Evolutionary conservation across 53 echinoderm and acorn worm genomes (phyloP).

Genomic region (Zoroaster sp.): DNA sequence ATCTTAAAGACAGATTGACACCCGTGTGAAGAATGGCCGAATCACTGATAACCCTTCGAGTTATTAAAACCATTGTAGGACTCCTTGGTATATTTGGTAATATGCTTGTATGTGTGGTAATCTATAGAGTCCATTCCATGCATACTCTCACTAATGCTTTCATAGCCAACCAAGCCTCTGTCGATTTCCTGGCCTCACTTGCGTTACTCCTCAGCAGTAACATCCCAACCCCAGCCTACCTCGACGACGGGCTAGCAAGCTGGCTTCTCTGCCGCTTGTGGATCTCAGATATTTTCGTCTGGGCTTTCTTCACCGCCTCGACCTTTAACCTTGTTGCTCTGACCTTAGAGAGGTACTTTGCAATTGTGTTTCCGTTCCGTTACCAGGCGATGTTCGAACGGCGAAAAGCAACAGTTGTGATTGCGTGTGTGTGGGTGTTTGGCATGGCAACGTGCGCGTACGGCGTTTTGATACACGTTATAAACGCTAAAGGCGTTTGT

Average conservation of each 20-base stretch:
- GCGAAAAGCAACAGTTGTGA: conserved; percentile 20
- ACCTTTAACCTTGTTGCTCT: conserved; percentile 77
- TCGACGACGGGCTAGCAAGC: conserved; percentile 12
- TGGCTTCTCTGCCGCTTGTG: conserved; percentile 76
- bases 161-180: conserved; percentile 75
- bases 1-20: too few species aligned
- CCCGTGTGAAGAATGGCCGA: too few species aligned
- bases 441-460: conserved; percentile 49
- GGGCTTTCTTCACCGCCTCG: conserved; percentile 71
- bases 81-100: conserved; percentile 62
- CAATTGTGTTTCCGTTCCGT: conserved; percentile 78
- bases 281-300: conserved; percentile 73
- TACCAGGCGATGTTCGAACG: conserved; percentile 66
- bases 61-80: conserved; percentile 48
- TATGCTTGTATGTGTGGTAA: conserved; percentile 64
- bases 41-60: too few species aligned
- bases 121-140: conserved; percentile 45
- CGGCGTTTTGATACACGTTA: background rate
- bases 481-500: background rate
- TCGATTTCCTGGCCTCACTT: conserved; percentile 71
- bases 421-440: conserved; percentile 70
- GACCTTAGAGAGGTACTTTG: conserved; percentile 80
- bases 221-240: background rate
- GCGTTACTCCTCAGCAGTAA: conserved; percentile 50
- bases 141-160: conserved; percentile 74